phyloP scores from a whole-genome alignment of 2,113 vertebrate genomes.

The human (Homo sapiens) region GRCh38 chr20:11085501-11086000 shows the following conservation, averaged over 20 bases:
- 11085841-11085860: neutral
- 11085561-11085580: neutral
- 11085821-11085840: neutral
- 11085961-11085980: neutral
- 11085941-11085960: neutral
- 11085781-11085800: neutral
- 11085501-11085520: neutral
- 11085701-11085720: neutral
- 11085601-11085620: neutral
- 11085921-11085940: neutral
- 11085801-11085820: neutral
- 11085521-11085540: neutral
- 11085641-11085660: neutral
- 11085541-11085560: neutral
- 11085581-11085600: neutral
- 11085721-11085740: neutral
- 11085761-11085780: neutral
- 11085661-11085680: neutral
- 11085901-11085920: neutral
- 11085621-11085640: neutral
- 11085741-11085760: neutral
- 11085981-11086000: neutral
- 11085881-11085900: neutral
- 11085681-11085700: neutral
- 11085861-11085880: neutral